phyloP scores from a whole-genome alignment of 2,888 invertebrate genomes.

The Oscheius sp. region DNA sequence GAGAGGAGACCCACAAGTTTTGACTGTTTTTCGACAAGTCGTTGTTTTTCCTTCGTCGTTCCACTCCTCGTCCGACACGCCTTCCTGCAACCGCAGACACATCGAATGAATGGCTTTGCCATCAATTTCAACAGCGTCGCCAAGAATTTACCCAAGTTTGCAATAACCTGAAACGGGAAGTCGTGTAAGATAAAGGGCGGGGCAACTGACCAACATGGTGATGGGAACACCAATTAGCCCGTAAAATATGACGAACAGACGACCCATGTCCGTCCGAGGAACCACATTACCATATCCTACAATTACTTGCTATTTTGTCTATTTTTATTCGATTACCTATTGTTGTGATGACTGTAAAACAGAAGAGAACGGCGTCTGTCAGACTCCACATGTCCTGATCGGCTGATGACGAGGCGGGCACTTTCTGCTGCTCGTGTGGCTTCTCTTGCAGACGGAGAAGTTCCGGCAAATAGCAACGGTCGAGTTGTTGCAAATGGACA shows the following conservation, averaged over 20 bases:
- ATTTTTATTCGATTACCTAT: constrained; percentile 50
- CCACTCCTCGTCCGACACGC: constrained; percentile 24
- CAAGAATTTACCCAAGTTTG: constrained; percentile 70
- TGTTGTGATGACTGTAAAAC: constrained; percentile 71
- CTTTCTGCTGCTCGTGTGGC: constrained; percentile 24
- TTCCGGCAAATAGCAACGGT: constrained; percentile 41
- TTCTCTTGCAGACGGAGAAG: constrained; percentile 34
- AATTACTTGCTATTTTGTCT: background rate
- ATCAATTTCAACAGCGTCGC: constrained; percentile 64
- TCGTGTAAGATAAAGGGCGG: too few species aligned
- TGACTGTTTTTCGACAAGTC: constrained; percentile 55
- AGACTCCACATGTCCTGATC: constrained; percentile 62
- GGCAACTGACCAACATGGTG: constrained; percentile 60
- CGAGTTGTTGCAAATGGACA: constrained; percentile 39
- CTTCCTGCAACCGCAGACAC: constrained; percentile 22
- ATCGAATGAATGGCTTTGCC: constrained; percentile 56
- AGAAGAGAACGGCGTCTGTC: constrained; percentile 69
- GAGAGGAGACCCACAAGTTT: background rate
- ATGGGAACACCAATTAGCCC: constrained; percentile 70
- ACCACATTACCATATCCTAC: constrained; percentile 71
- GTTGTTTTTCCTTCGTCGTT: constrained; percentile 51
- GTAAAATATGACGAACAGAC: constrained; percentile 68
- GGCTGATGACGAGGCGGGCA: constrained; percentile 10
- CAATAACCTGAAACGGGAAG: constrained; percentile 51
- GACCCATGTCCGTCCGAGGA: constrained; percentile 63